A percentile compares a stretch with the other conserved stretches of the same genome.
Conservation (phyloP, 2,888 invertebrate species). For the Blera fallax region DNA sequence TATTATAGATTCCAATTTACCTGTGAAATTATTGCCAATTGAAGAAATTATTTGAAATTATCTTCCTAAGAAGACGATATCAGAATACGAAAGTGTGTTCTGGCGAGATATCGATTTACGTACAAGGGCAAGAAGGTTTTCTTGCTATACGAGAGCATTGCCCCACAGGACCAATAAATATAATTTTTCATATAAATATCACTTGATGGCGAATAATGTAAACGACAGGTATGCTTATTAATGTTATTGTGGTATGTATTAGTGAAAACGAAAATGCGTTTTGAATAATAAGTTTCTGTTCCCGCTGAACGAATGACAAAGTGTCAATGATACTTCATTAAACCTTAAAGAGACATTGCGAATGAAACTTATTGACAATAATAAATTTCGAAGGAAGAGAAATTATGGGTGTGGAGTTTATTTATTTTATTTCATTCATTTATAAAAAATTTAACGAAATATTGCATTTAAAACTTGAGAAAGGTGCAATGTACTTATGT, state of each 20-base stretch:
- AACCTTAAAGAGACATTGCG: not conserved
- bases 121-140: not conserved
- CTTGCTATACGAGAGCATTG: not conserved
- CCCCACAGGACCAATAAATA: slow-evolving; percentile 18
- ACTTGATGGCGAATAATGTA: slow-evolving; percentile 23
- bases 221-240: slow-evolving; percentile 9
- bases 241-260: not conserved
- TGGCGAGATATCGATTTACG: not conserved
- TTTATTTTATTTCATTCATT: too few species aligned
- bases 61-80: not conserved
- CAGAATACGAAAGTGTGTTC: not conserved
- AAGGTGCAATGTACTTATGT: too few species aligned
- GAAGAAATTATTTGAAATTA: slow-evolving; percentile 22
- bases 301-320: not conserved
- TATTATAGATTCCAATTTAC: slow-evolving; percentile 3
- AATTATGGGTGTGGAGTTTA: too few species aligned
- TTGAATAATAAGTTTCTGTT: slow-evolving; percentile 16
- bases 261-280: not conserved
- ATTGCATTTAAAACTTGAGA: too few species aligned
- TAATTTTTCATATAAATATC: slow-evolving; percentile 49
- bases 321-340: not conserved
- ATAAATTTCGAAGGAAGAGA: not conserved
- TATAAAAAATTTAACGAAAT: too few species aligned
- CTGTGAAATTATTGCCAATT: slow-evolving; percentile 12
- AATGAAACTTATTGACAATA: not conserved